These are phyloP conservation scores for Hoplias malabaricus DNA, from an alignment of 2,113 vertebrate genomes.

Conservation along the genomic window DNA sequence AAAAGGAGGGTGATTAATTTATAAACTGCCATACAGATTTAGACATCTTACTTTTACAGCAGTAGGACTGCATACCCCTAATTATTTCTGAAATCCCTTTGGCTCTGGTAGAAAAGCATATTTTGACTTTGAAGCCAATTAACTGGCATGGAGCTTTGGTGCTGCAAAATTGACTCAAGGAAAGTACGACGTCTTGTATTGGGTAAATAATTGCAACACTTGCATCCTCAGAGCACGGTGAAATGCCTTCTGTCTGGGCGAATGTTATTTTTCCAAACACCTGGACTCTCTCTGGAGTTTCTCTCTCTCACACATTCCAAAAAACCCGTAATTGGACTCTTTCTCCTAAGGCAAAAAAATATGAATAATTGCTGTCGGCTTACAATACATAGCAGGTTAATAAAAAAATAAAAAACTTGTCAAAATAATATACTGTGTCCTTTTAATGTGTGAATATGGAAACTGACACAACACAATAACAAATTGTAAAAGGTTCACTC, in stretches of 20 bases:
- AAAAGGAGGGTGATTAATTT: constrained; percentile 30
- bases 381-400: neutral
- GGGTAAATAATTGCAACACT: neutral
- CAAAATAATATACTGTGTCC: neutral
- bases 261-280: neutral
- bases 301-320: neutral
- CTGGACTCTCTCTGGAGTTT: neutral
- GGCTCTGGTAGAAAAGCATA: neutral
- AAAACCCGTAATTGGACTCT: neutral
- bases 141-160: neutral
- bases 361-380: neutral
- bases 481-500: neutral
- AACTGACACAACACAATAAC: neutral
- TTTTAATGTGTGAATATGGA: neutral
- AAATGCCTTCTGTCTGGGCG: neutral
- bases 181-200: neutral
- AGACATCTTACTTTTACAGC: constrained; percentile 9
- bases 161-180: neutral
- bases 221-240: neutral
- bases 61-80: constrained; percentile 20
- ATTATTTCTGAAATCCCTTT: constrained; percentile 38
- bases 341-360: neutral
- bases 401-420: neutral
- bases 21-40: constrained; percentile 16
- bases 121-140: neutral